Base-by-base conservation (phyloP, 2,888 invertebrate species). In the Diabrotica balteata region DNA sequence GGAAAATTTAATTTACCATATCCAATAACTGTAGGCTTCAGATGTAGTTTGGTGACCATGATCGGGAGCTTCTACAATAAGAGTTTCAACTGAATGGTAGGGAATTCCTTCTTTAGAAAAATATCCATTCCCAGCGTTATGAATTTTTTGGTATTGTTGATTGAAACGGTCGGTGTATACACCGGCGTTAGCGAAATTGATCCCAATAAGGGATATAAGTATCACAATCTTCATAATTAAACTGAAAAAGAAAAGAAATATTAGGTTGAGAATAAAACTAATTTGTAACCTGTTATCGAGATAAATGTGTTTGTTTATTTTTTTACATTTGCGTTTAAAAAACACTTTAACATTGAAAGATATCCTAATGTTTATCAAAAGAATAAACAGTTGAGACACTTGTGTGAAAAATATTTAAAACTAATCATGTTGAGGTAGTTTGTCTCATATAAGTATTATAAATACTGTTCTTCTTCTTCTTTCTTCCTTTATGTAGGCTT, bases 11-110 rank as follows among this genome's bases (percentile, higher is more conserved):
- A n/a, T 57, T 50, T 57, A 63, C 71, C 71, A 72, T 11, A 72
- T 11, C 32, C 69, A 74, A 58, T 73, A 76, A 69, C 74, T 75
- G 72, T 62, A 72, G 7, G 76, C 77, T 67, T 77, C 77, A 7
- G 77, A 77, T 17, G 76, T 76, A 7, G 74, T 75, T 70, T 76
- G 72, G 55, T 76, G 76, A 7, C 76, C 77, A 47, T 75, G 64
- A 54, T 75, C 76, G 10, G 76, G 75, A 8, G 75, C 75, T 57
- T 76, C 75, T 4, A 75, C 75, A 32, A 76, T 73, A 50, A 76
- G 59, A 8, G 76, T 76, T 70, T 76, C 76, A 7, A 72, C 70
- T n/a, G 73, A 57, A 58, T 76, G 76, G 62, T 75, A 76, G 8
- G 76, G 76, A 22, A 76, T 69, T 46, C 74, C 74, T 59, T 72